These are phyloP conservation scores for Apotomis betuletana DNA, from an alignment of 2,888 invertebrate genomes.

Conservation along the genomic window DNA sequence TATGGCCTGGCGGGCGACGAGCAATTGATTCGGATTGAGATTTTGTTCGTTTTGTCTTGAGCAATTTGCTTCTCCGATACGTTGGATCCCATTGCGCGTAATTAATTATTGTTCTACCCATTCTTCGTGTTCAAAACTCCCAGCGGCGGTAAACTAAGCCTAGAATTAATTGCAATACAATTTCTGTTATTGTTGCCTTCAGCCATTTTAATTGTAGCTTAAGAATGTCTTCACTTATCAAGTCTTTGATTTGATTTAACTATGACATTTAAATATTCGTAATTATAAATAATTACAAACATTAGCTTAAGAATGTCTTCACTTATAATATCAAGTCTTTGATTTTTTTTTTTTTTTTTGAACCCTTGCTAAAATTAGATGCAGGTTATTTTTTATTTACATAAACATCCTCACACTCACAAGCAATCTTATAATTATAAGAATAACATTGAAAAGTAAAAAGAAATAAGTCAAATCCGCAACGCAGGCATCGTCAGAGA, in stretches of 20 bases:
- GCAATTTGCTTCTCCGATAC: conserved; percentile 26
- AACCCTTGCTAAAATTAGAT: no score
- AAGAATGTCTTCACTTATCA: not conserved
- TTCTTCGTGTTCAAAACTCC: not conserved
- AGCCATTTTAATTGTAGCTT: not conserved
- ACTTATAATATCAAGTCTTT: no score
- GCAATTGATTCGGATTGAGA: conserved; percentile 10
- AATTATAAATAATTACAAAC: not conserved
- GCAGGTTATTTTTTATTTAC: no score
- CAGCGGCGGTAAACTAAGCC: not conserved
- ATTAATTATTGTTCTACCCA: conserved; percentile 17
- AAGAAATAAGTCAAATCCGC: no score
- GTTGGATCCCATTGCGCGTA: conserved; percentile 12
- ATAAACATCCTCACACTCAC: no score
- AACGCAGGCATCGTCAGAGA: no score
- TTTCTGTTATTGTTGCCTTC: not conserved
- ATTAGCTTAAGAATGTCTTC: no score
- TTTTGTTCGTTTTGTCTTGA: conserved; percentile 27
- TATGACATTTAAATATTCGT: no score
- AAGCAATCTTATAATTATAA: no score
- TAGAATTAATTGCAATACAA: not conserved
- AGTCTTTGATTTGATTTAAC: no score
- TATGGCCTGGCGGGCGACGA: not conserved
- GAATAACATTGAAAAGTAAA: no score
- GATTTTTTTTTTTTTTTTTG: no score